phyloP scores from a whole-genome alignment of 2,113 vertebrate species.

The Aegithalos caudatus region DNA sequence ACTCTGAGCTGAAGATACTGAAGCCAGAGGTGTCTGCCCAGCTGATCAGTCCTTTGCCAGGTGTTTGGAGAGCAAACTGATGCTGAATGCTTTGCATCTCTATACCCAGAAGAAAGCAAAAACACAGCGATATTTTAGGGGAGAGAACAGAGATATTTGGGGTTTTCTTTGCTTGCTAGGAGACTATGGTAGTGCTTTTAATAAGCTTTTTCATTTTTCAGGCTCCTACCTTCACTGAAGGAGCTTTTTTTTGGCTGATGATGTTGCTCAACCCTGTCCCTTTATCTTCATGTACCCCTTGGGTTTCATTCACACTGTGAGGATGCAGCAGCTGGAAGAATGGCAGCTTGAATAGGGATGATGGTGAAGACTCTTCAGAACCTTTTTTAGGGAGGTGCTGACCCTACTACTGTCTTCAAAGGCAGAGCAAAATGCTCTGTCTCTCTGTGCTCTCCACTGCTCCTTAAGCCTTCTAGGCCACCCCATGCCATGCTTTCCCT shows the following conservation, averaged over 20 bases:
- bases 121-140: accelerated
- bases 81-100: background rate
- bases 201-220: background rate
- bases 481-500: background rate
- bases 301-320: background rate
- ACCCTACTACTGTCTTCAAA: background rate
- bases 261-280: background rate
- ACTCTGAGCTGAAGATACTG: background rate
- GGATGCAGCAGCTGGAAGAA: background rate
- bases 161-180: background rate
- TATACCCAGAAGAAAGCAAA: background rate
- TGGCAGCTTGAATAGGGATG: background rate
- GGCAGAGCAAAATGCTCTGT: background rate
- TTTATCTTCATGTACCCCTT: background rate
- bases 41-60: background rate
- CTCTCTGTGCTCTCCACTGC: background rate
- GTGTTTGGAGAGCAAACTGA: background rate
- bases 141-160: background rate
- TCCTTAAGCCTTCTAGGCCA: background rate
- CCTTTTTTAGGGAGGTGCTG: background rate
- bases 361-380: background rate
- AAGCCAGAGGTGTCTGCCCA: background rate
- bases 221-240: background rate
- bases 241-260: background rate
- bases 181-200: background rate